Conservation (phyloP, 2,113 vertebrate species). For the Nannospalax galili region DNA sequence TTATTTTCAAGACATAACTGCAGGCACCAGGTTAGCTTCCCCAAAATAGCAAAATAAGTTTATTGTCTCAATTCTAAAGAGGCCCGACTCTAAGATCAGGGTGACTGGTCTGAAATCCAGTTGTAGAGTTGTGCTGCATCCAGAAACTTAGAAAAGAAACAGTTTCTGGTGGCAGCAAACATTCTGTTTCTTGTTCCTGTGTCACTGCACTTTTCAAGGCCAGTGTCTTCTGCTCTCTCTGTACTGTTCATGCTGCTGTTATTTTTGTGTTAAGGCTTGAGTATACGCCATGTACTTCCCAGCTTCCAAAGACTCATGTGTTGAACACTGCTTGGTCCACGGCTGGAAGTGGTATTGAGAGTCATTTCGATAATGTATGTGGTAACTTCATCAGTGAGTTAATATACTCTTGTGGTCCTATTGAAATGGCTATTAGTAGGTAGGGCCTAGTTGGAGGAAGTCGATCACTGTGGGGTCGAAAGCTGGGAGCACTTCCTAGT, state of each 20-base stretch:
- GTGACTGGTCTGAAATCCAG: not conserved
- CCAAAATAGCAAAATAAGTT: not conserved
- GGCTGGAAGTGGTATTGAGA: not conserved
- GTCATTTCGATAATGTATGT: not conserved
- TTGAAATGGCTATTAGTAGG: not conserved
- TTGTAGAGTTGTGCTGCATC: not conserved
- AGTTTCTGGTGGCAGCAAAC: not conserved
- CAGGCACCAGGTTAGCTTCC: not conserved
- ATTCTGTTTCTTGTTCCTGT: not conserved
- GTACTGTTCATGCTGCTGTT: not conserved
- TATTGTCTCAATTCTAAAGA: not conserved
- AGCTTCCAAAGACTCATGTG: not conserved
- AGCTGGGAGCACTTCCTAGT: not conserved
- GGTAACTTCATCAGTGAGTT: not conserved
- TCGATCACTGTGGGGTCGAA: not conserved
- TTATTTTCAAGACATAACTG: not conserved
- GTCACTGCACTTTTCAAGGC: not conserved
- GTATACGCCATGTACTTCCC: not conserved
- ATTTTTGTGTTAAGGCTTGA: not conserved
- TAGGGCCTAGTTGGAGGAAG: not conserved
- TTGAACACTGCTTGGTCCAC: not conserved
- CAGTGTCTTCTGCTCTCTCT: too few species aligned
- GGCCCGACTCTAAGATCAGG: not conserved
- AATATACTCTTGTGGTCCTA: not conserved
- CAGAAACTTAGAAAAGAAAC: not conserved